Evolutionary conservation across 2,888 invertebrate genomes (phyloP), one percentile per base, ranked within the genome.

Genomic region (Acanthopleura granulata): DNA sequence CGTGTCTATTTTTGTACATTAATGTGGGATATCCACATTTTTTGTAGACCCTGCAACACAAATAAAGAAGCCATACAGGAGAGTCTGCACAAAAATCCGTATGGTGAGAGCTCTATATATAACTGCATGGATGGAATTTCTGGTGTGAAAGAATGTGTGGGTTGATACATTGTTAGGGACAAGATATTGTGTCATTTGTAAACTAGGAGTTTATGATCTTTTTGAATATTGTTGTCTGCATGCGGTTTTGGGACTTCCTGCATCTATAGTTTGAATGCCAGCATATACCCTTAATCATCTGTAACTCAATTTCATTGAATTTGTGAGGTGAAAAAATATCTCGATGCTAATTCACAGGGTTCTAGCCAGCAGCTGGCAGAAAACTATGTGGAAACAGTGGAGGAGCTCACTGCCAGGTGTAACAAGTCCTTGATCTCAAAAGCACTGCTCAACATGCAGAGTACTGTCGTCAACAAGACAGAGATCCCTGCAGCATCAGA

Each of bases 381-480:
- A 57, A 70, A 76, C 15, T 82, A 83, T 75, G 77, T 85, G 18
- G 85, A 85, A 76, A 79, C 76, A n/a, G 83, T 80, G 77, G 87
- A 87, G 16, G 88, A 88, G 74, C 79, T 89, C 12, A 71, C 82
- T 22, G 74, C 75, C 4, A 73, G 80, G 29, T 87, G 88, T 78
- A 83, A 84, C 72, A 85, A 86, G 74, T 86, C 88, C 82, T 78
- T 81, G 72, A 76, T 89, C 40, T 88, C 88, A 9, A 85, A 85
- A 74, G 84, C 89, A 1, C 78, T 89, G 57, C 83, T 90, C 4
- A 82, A 81, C 76, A 87, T 89, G 85, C 88, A 89, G 81, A 81
- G 80, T 66, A 87, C 89, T 18, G 77, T 85, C 49, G 77, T 83
- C 25, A 29, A 80, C 30, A 77, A 81, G 29, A 78, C 69, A 49